A percentile compares a stretch with the other conserved stretches of the same genome.
These are phyloP conservation scores for Muntiacus muntjak DNA, from an alignment of 2,113 vertebrate species.

Conservation along the genomic window DNA sequence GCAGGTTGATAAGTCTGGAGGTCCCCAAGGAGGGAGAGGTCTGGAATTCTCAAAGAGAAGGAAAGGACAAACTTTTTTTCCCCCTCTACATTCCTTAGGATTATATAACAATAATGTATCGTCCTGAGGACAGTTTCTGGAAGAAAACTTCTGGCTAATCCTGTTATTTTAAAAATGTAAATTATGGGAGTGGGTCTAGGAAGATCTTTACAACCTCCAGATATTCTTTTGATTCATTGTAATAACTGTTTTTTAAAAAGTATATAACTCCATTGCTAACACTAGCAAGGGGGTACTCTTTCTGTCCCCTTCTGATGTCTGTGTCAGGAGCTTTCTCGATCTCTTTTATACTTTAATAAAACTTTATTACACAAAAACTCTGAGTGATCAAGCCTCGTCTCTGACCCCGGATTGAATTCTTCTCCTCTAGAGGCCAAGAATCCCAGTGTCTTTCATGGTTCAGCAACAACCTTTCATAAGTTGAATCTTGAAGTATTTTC, in stretches of 20 bases:
- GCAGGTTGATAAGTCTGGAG: background rate
- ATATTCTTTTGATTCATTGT: background rate
- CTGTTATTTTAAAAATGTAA: background rate
- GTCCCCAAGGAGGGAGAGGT: background rate
- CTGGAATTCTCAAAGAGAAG: background rate
- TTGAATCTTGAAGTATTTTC: background rate
- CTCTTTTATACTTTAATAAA: background rate
- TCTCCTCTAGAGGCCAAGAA: background rate
- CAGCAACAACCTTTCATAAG: background rate
- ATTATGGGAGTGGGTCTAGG: background rate
- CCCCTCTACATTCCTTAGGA: background rate
- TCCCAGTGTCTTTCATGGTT: accelerated
- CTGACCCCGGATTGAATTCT: background rate
- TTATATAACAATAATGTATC: background rate
- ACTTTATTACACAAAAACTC: background rate
- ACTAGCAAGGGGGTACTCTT: background rate
- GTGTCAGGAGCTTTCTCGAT: background rate
- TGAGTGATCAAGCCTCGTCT: background rate
- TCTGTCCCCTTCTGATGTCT: background rate
- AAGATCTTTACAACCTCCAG: background rate
- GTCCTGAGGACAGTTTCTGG: background rate
- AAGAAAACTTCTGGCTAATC: background rate
- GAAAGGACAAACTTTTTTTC: background rate
- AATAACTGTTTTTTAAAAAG: background rate
- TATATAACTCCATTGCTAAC: background rate